Base-by-base conservation (phyloP, 2,888 invertebrate species). In the Ichneumon xanthorius region DNA sequence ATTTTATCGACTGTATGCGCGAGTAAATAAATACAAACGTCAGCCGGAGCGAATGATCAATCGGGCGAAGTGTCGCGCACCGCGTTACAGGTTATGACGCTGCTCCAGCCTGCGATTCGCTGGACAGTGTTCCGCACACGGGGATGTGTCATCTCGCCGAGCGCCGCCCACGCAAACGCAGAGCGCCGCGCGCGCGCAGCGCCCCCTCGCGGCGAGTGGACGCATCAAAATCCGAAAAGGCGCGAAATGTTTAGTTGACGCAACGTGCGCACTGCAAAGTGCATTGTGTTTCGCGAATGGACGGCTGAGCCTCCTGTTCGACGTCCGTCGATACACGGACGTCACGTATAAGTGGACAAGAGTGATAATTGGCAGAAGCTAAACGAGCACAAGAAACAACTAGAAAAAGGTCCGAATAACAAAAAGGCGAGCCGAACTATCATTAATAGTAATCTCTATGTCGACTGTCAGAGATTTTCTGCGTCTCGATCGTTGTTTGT, bases 31-130 rank as follows among this genome's bases (percentile, higher is more conserved):
- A 78, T 80, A 82, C 19, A 82, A 82, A 82, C 48, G 73, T 75
- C 40, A 72, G 26, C 53, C 61, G 70, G 63, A n/a, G 61, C 50
- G 58, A n/a, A 72, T 84, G 71, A 84, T 76, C 65, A 80, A 84
- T 80, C 80, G 65, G 76, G 50, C 48, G 48, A 81, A 65, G 76
- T 76, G 76, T 77, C 71, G 55, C 58, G 55, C 30, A 45, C 67
- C 26, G 58, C 22, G 4, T 53, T 67, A 77, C 73, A 84, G 84
- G 84, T 84, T 84, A 84, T 68, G 80, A 53, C 48, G 72, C 76
- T 73, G 71, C 76, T 72, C 76, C 84, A 81, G 84, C 58, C 84
- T 84, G 80, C 50, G 67, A 81, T 80, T 81, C 73, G 84, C 84
- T 76, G 77, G 68, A 73, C 26, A 58, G 58, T 26, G 26, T 26